Conservation (phyloP, 2,888 invertebrate genomes). For the Macrosiphum euphorbiae region DNA sequence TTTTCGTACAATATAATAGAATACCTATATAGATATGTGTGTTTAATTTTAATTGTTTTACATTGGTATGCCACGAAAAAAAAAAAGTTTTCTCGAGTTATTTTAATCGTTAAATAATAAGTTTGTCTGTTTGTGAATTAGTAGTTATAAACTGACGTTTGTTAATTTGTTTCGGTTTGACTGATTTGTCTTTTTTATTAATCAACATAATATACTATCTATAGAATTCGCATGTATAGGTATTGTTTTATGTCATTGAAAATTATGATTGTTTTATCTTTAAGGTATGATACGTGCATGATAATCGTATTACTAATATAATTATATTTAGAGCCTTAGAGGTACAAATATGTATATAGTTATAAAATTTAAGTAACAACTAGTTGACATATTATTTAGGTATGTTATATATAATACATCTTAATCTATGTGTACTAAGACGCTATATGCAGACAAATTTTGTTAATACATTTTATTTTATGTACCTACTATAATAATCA, state of each 20-base stretch:
- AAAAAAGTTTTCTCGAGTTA: background rate
- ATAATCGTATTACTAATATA: background rate
- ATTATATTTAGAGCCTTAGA: background rate
- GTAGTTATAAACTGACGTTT: background rate
- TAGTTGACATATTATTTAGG: background rate
- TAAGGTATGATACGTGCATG: background rate
- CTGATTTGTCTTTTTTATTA: background rate
- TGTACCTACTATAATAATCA: background rate
- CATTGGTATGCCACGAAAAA: background rate
- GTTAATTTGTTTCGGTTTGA: background rate
- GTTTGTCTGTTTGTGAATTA: background rate
- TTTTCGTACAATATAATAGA: background rate
- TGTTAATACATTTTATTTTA: background rate
- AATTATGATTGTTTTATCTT: background rate
- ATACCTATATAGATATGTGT: background rate
- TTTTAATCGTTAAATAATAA: background rate
- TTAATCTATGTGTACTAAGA: background rate
- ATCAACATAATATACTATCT: background rate
- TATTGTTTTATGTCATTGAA: background rate
- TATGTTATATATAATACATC: background rate
- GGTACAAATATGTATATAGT: too few relatives aligned
- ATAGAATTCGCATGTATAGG: background rate
- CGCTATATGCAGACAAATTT: background rate
- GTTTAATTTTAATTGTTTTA: background rate
- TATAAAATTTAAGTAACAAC: background rate